Percentiles rank a stretch among this genome's conserved stretches.
Evolutionary conservation across 2,797 vertebrate species (phyloP).

Genomic region (Catharus ustulatus): DNA sequence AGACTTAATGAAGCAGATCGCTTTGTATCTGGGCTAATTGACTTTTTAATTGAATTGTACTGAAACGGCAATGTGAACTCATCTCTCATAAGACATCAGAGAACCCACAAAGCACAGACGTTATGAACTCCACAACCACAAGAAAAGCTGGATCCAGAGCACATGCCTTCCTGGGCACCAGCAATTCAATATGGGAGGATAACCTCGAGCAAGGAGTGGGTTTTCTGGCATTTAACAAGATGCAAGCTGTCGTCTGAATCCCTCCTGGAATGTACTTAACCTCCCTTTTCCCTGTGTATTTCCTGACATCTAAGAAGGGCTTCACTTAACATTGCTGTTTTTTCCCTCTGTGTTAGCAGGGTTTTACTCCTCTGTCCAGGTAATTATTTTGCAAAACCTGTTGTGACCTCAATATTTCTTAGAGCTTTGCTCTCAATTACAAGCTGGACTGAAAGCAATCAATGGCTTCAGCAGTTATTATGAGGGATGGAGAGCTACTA

Average conservation of each 20-base stretch:
- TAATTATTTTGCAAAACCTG: slow-evolving; percentile 42
- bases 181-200: slow-evolving; percentile 48
- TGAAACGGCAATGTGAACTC: slow-evolving; percentile 64
- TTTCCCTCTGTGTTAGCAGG: background rate
- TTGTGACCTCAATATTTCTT: slow-evolving; percentile 37
- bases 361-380: background rate
- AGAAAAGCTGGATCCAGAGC: slow-evolving; percentile 62
- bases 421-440: slow-evolving; percentile 47
- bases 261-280: slow-evolving; percentile 36
- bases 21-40: slow-evolving; percentile 71
- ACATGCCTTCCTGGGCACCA: slow-evolving; percentile 56
- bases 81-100: slow-evolving; percentile 66
- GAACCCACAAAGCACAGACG: slow-evolving; percentile 57
- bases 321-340: background rate
- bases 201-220: slow-evolving; percentile 58
- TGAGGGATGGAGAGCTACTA: background rate
- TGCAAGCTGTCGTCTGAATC: slow-evolving; percentile 22
- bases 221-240: slow-evolving; percentile 40
- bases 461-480: slow-evolving; percentile 30
- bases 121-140: slow-evolving; percentile 70
- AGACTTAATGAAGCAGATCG: slow-evolving; percentile 53
- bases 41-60: slow-evolving; percentile 71
- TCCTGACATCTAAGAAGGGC: slow-evolving; percentile 22
- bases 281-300: slow-evolving; percentile 2
- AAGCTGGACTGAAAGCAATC: slow-evolving; percentile 16